A percentile compares a stretch with the other conserved stretches of the same genome.
phyloP scores from a whole-genome alignment of 2,888 invertebrate species.

The Toxonevra muliebris region DNA sequence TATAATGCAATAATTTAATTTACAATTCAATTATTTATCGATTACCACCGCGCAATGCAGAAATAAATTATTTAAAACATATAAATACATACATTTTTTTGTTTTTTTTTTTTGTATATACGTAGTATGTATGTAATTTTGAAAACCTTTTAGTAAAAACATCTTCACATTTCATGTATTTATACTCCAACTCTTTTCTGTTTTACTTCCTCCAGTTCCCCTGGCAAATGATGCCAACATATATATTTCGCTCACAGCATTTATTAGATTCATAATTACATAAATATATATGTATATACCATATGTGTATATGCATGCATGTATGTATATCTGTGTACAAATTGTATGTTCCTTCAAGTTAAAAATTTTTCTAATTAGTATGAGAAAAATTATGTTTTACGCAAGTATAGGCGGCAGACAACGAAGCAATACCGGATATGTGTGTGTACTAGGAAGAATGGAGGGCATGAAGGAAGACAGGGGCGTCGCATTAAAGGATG shows the following conservation, averaged over 20 bases:
- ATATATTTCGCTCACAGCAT: not conserved
- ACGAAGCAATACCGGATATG: not conserved
- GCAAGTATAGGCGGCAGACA: no score
- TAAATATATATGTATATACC: no score
- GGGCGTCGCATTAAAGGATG: constrained; percentile 12
- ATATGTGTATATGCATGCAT: no score
- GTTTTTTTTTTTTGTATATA: no score
- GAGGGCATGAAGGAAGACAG: not conserved
- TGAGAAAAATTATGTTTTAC: no score
- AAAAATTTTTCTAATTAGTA: no score
- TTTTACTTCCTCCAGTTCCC: not conserved
- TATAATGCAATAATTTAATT: constrained; percentile 3
- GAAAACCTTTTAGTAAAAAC: no score
- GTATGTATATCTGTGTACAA: no score
- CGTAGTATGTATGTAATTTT: no score
- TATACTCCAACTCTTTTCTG: not conserved
- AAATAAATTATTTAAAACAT: not conserved
- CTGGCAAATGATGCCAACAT: not conserved
- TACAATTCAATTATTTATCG: constrained; percentile 19
- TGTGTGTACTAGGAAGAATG: not conserved
- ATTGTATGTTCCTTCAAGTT: no score
- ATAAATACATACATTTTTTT: not conserved
- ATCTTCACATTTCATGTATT: not conserved
- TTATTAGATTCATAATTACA: constrained; percentile 23
- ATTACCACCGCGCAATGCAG: not conserved